phyloP scores from a whole-genome alignment of 2,113 vertebrate species.

The Orycteropus afer region DNA sequence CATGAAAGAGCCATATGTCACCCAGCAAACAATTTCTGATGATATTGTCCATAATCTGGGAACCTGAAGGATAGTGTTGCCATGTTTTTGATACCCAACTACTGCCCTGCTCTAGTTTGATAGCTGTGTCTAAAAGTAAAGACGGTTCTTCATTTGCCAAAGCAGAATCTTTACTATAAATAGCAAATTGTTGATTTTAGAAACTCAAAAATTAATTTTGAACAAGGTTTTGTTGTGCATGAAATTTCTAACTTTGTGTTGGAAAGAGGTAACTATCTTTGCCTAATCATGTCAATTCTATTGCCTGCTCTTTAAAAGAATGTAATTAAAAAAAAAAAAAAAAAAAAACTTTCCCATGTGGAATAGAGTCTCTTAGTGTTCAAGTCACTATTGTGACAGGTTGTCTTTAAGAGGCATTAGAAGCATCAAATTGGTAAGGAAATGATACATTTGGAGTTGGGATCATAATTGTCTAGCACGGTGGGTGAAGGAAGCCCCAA shows the following conservation, averaged over 20 bases:
- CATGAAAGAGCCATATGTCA: background rate
- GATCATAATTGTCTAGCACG: background rate
- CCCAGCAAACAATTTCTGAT: background rate
- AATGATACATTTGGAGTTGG: background rate
- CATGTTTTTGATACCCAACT: background rate
- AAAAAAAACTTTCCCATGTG: background rate
- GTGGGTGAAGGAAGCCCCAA: background rate
- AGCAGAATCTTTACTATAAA: slow-evolving; percentile 23
- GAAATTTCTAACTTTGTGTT: background rate
- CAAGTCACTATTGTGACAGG: background rate
- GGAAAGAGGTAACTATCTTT: background rate
- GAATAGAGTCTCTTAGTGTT: background rate
- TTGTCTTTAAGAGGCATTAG: background rate
- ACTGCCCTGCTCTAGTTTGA: background rate
- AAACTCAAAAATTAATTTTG: slow-evolving; percentile 46
- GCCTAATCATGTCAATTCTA: background rate
- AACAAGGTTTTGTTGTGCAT: background rate
- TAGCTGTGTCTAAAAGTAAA: background rate
- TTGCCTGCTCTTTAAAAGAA: background rate
- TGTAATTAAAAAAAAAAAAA: background rate
- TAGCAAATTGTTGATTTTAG: slow-evolving; percentile 25
- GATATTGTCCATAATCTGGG: background rate
- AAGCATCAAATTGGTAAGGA: slow-evolving; percentile 33
- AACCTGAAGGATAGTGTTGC: background rate
- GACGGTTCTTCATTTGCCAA: background rate